Evolutionary conservation across 2,888 invertebrate genomes (phyloP).

Genomic region (Anodontia alba): DNA sequence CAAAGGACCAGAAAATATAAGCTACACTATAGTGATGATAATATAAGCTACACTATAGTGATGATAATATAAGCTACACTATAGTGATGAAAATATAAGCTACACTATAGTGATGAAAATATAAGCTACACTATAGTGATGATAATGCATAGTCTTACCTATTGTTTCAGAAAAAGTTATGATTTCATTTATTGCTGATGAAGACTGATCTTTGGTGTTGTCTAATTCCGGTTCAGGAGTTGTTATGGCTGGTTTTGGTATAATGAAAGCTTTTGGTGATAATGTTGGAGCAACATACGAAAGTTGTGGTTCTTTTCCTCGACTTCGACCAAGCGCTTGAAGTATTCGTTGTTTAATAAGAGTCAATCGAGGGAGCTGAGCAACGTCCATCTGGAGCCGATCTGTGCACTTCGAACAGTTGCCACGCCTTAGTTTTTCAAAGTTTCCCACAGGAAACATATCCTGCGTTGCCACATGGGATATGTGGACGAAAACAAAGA

Average conservation of each 20-base stretch:
- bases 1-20: no score
- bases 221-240: neutral
- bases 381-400: slow-evolving; percentile 24
- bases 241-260: slow-evolving; percentile 1
- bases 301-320: neutral
- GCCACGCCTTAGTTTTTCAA: slow-evolving; percentile 35
- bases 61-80: no score
- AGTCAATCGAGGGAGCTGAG: slow-evolving; percentile 44
- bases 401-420: slow-evolving; percentile 46
- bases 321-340: slow-evolving; percentile 43
- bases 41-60: no score
- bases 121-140: no score
- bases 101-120: no score
- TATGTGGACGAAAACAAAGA: neutral
- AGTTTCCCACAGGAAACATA: slow-evolving; percentile 17
- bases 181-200: slow-evolving; percentile 40
- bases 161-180: slow-evolving; percentile 41
- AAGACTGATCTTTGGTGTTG: neutral
- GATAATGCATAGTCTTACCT: slow-evolving; percentile 14
- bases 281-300: neutral
- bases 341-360: slow-evolving; percentile 51
- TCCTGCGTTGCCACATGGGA: neutral
- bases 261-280: neutral
- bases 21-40: no score
- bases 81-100: no score